phyloP scores from a whole-genome alignment of 2,797 vertebrate genomes.

The Poecilia gillii region DNA sequence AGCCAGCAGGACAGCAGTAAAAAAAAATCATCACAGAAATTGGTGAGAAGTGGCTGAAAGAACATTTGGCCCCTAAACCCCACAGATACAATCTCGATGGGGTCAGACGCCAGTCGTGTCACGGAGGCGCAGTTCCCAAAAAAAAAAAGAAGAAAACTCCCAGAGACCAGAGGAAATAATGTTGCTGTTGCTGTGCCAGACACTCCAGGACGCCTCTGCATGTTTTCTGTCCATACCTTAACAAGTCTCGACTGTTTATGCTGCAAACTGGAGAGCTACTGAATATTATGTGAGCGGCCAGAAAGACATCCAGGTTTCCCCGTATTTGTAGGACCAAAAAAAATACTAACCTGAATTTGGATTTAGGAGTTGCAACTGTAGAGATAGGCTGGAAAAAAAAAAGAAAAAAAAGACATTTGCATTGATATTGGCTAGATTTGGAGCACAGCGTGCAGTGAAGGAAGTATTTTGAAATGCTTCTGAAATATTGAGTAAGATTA shows the following conservation, averaged over 20 bases:
- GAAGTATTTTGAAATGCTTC: neutral
- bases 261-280: neutral
- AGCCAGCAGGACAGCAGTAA: neutral
- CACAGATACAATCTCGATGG: neutral
- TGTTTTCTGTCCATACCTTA: neutral
- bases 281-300: neutral
- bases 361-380: neutral
- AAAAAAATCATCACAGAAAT: conserved; percentile 3
- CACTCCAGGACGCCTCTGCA: neutral
- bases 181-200: neutral
- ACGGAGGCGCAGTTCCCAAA: neutral
- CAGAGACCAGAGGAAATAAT: neutral
- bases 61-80: neutral
- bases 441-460: neutral
- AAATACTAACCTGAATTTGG: neutral
- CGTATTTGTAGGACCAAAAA: neutral
- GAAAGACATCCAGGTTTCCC: neutral
- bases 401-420: no score
- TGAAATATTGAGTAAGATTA: neutral
- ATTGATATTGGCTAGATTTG: neutral
- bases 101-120: neutral
- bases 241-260: neutral
- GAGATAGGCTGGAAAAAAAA: neutral
- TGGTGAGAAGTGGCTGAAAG: conserved; percentile 5
- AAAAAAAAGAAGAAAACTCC: neutral